Base-by-base conservation (phyloP, 2,888 invertebrate species). In the Saturnia japonica region DNA sequence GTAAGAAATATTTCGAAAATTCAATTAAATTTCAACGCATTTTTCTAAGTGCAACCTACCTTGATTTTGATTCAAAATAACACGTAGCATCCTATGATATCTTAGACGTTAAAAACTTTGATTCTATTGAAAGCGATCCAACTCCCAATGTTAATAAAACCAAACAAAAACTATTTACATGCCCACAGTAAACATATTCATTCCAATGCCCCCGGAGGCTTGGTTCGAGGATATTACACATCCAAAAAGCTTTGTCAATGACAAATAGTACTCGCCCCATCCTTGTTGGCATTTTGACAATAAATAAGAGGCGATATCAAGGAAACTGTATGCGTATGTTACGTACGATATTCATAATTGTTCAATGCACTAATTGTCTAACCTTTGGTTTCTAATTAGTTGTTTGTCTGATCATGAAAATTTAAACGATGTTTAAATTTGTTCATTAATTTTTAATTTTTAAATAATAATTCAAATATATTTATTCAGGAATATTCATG, bases 271-370 rank as follows among this genome's bases (percentile, higher is more conserved):
- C 77, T 82, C 85, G 80, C 88, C 89, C 88, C 83, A 86, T 86
- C 84, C 82, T 80, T 79, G 88, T 87, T 90, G 91, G 88, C 93
- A 83, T 91, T 92, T 89, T 90, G 91, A 92, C 93, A 91, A 93
- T 93, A 92, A 92, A 93, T 91, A 92, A 91, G 87, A 88, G 74
- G 78, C 75, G 78, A 81, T 91, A 93, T 89, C 88, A 88, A 88
- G 90, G 88, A 91, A 88, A 68, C 71, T 71, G 68, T 69, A 71
- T 68, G 64, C 62, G 64, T 68, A 57, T 69, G 69, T 60, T 68
- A 25, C 60, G 14, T 45, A 4, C 11, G 11, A 68, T 62, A 57
- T 51, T 4, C 28, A n/a, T 68, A 64, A 16, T 40, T 42, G 16
- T 62, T 3, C 19, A 19, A 42, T 60, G 14, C 22, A 28, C 22